These are phyloP conservation scores for Ficedula albicollis DNA, from an alignment of 2,797 vertebrate species.

Conservation along the genomic window DNA sequence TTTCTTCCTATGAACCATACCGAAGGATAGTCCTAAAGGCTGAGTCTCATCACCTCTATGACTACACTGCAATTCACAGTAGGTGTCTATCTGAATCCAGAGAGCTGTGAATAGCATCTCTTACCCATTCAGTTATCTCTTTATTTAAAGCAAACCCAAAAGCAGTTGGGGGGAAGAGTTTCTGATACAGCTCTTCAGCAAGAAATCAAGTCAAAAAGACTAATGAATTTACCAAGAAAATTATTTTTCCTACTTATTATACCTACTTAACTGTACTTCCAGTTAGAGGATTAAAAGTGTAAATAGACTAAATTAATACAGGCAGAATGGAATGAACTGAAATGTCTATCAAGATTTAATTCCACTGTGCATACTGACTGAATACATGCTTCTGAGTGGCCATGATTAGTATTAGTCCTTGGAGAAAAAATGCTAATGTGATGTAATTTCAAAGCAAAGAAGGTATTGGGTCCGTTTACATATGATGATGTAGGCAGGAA, in stretches of 20 bases:
- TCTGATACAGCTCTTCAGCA: background rate
- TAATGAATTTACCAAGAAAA: background rate
- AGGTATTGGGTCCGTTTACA: background rate
- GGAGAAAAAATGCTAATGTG: background rate
- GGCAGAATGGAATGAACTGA: background rate
- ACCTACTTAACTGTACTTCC: background rate
- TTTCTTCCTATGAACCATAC: background rate
- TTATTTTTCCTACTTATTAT: background rate
- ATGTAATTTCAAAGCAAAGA: slow-evolving; percentile 30
- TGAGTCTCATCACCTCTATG: background rate
- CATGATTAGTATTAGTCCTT: background rate
- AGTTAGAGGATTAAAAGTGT: background rate
- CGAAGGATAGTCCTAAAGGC: background rate
- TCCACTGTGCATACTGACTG: background rate
- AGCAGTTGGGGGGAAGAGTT: background rate
- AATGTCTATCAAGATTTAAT: background rate
- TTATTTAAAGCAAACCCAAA: background rate
- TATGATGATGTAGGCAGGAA: background rate
- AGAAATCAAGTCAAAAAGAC: background rate
- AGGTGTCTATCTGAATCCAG: background rate
- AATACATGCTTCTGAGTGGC: background rate
- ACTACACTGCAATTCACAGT: background rate
- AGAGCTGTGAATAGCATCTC: background rate
- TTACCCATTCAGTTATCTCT: background rate
- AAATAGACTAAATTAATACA: background rate